phyloP scores from a whole-genome alignment of 2,797 vertebrate genomes.

The Threskiornis aethiopicus region DNA sequence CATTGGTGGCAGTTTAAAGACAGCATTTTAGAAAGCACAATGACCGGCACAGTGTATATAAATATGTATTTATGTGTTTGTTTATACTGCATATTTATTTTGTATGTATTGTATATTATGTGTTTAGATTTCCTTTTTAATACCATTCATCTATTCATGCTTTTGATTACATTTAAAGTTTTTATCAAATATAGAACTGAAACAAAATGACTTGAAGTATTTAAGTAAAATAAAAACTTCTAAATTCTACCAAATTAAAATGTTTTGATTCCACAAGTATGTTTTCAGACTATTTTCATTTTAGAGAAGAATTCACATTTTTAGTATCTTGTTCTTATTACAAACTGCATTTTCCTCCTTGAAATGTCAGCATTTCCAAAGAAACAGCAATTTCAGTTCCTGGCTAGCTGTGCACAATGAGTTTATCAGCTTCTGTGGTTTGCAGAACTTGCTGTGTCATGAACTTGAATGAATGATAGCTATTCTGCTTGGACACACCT shows the following conservation, averaged over 20 bases:
- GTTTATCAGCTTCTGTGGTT: not conserved
- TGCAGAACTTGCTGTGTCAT: constrained; percentile 18
- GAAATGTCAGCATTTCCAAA: constrained; percentile 1
- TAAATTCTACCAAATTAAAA: not conserved
- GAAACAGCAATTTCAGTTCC: not conserved
- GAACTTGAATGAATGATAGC: not conserved
- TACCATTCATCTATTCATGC: not conserved
- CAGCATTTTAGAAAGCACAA: not conserved
- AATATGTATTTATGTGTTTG: not conserved
- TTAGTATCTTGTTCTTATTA: not conserved
- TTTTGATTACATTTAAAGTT: not conserved
- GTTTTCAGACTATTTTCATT: not conserved
- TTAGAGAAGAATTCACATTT: not conserved
- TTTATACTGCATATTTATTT: not conserved
- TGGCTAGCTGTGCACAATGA: not conserved
- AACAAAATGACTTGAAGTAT: not conserved
- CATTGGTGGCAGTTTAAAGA: not conserved
- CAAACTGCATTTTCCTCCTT: not conserved
- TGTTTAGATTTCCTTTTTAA: not conserved
- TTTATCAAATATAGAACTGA: not conserved
- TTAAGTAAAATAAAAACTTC: not conserved
- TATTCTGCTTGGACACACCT: not conserved
- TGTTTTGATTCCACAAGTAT: not conserved
- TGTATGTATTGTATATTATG: not conserved
- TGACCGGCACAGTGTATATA: not conserved